These are phyloP conservation scores for Hexactinellida sp. DNA, from an alignment of 37 sponge, comb jelly and placozoan species.

Conservation along the genomic window DNA sequence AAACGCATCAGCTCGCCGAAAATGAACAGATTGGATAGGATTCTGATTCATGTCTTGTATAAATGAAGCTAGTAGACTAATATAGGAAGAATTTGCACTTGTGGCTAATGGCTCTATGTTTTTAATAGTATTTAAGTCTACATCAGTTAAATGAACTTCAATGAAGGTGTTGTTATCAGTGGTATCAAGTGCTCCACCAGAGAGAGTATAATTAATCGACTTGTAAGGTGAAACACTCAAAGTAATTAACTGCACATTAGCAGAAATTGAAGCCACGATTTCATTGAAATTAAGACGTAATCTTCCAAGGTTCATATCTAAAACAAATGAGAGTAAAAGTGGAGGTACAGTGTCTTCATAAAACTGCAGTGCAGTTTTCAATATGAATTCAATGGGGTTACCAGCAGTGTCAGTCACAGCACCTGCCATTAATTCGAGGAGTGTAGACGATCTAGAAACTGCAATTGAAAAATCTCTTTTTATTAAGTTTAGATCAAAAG, in stretches of 20 bases:
- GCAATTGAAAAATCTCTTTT: conserved; percentile 31
- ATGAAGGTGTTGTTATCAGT: conserved; percentile 24
- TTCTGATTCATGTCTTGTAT: conserved; percentile 66
- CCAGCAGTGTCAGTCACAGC: conserved; percentile 61
- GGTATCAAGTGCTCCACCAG: conserved; percentile 3
- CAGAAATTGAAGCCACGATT: conserved; percentile 29
- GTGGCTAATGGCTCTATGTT: conserved; percentile 33
- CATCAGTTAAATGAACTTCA: conserved; percentile 25
- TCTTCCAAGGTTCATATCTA: conserved; percentile 57
- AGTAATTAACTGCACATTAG: conserved; percentile 25
- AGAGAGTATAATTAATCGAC: conserved; percentile 16
- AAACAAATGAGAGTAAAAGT: conserved; percentile 30
- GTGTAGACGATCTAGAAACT: conserved; percentile 31
- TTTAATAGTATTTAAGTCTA: conserved; percentile 59
- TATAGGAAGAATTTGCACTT: conserved; percentile 23
- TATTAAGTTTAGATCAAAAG: conserved; percentile 43
- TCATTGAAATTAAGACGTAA: conserved; percentile 63
- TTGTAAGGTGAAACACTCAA: conserved; percentile 38
- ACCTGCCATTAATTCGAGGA: conserved; percentile 24
- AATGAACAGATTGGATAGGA: conserved; percentile 32
- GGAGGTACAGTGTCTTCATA: conserved; percentile 45
- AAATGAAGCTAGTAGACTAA: conserved; percentile 31
- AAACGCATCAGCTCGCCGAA: not conserved
- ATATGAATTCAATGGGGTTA: conserved; percentile 23
- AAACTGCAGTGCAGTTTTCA: conserved; percentile 30